Conservation (phyloP, 2,113 vertebrate genomes). For the Gambusia affinis region DNA sequence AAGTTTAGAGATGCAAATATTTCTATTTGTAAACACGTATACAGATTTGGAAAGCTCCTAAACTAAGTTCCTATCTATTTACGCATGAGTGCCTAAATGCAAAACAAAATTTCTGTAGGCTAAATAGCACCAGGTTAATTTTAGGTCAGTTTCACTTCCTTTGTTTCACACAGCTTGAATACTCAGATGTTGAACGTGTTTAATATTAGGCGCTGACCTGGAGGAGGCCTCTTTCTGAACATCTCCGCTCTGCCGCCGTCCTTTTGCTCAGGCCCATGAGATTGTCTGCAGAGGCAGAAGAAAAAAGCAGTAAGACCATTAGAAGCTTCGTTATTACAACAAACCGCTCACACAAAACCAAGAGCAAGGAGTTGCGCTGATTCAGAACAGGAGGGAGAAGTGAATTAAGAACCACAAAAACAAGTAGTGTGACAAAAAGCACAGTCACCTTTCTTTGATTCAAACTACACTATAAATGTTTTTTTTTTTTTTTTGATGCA, state of each 20-base stretch:
- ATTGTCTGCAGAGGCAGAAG: slow-evolving; percentile 67
- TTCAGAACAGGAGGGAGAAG: not conserved
- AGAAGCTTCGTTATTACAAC: not conserved
- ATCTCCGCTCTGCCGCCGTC: slow-evolving; percentile 75
- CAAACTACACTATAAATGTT: not conserved
- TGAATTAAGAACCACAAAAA: not conserved
- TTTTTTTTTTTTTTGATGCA: not conserved
- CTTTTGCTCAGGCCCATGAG: slow-evolving; percentile 79
- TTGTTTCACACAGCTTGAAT: not conserved
- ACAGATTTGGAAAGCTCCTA: not conserved
- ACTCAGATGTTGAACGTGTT: slow-evolving; percentile 1
- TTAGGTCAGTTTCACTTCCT: not conserved
- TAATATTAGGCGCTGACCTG: slow-evolving; percentile 67
- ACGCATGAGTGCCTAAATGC: not conserved
- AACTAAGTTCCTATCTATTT: too few relatives aligned
- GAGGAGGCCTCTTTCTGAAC: slow-evolving; percentile 82
- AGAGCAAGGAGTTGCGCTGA: not conserved
- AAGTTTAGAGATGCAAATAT: not conserved
- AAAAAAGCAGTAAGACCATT: slow-evolving; percentile 2
- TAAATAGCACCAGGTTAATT: not conserved
- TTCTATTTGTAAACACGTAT: not conserved
- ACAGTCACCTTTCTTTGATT: not conserved
- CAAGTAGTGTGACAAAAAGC: not conserved
- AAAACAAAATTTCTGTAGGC: not conserved
- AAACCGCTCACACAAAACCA: not conserved